These are phyloP conservation scores for Neogobius melanostomus DNA, from an alignment of 2,113 vertebrate genomes.

Conservation along the genomic window DNA sequence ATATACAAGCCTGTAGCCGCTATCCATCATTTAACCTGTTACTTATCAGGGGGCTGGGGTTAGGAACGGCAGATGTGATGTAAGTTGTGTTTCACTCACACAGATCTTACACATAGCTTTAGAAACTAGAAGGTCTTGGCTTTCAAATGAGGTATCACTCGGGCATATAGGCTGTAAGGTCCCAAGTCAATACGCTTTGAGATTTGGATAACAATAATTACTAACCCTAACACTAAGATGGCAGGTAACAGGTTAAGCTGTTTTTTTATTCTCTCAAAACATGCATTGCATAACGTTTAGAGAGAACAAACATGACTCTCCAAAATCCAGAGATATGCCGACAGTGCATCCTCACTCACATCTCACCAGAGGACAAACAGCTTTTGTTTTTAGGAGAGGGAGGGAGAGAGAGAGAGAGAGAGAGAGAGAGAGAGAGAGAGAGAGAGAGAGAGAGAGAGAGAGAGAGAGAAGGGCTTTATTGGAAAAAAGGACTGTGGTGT, in stretches of 20 bases:
- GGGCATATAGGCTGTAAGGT: too few relatives aligned
- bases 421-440: slow-evolving; percentile 23
- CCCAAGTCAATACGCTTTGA: too few relatives aligned
- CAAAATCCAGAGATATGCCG: slow-evolving; percentile 34
- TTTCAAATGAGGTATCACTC: too few relatives aligned
- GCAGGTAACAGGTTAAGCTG: background rate
- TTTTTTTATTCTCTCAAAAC: background rate
- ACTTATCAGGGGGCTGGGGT: too few relatives aligned
- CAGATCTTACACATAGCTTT: too few relatives aligned
- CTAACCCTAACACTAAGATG: too few relatives aligned
- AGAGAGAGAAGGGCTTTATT: slow-evolving; percentile 73
- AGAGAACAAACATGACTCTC: slow-evolving; percentile 21
- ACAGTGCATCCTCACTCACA: slow-evolving; percentile 32
- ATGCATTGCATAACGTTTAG: background rate
- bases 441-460: slow-evolving; percentile 19
- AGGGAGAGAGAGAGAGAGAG: slow-evolving; percentile 10
- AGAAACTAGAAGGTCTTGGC: too few relatives aligned
- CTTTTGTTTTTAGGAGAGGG: slow-evolving; percentile 71
- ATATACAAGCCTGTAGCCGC: too few relatives aligned
- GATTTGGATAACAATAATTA: too few relatives aligned
- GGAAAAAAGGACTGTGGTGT: slow-evolving; percentile 73
- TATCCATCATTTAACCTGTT: too few relatives aligned
- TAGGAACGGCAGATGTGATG: too few relatives aligned
- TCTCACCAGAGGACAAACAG: slow-evolving; percentile 74
- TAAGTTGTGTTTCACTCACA: too few relatives aligned